phyloP scores from a whole-genome alignment of 2,113 vertebrate species.

The Cygnus atratus region DNA sequence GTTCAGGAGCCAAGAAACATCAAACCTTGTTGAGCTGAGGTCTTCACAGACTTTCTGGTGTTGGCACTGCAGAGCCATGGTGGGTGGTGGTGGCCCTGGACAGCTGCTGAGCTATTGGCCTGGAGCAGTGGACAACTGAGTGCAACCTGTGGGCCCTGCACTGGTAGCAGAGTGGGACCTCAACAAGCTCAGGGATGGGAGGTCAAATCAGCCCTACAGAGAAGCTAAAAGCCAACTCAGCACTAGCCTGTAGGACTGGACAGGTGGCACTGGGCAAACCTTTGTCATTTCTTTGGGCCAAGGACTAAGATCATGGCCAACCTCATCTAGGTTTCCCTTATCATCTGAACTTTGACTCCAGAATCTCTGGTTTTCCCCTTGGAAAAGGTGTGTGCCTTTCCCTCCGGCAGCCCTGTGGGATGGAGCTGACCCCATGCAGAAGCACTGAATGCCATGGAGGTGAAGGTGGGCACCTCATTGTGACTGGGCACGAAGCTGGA shows the following conservation, averaged over 20 bases:
- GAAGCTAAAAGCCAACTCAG: not conserved
- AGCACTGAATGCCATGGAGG: not conserved
- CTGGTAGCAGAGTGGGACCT: not conserved
- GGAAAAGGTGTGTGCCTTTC: not conserved
- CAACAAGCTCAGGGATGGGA: not conserved
- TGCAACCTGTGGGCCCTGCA: not conserved
- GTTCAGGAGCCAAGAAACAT: not conserved
- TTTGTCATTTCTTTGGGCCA: not conserved
- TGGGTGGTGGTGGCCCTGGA: not conserved
- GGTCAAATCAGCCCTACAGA: not conserved
- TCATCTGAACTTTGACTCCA: not conserved
- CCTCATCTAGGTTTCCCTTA: not conserved
- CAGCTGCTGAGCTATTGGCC: not conserved
- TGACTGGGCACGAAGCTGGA: not conserved
- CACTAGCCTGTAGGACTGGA: not conserved
- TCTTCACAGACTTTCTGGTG: not conserved
- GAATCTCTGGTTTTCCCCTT: not conserved
- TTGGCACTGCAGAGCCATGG: not conserved
- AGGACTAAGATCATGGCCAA: not conserved
- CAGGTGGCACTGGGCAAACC: not conserved
- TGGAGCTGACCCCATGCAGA: not conserved
- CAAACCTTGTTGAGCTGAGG: not conserved
- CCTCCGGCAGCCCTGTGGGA: not conserved
- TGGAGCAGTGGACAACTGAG: not conserved
- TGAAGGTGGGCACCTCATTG: accelerated